Conservation (phyloP, 1,140 invertebrate species). For the fruit fly (Drosophila melanogaster) region DNA sequence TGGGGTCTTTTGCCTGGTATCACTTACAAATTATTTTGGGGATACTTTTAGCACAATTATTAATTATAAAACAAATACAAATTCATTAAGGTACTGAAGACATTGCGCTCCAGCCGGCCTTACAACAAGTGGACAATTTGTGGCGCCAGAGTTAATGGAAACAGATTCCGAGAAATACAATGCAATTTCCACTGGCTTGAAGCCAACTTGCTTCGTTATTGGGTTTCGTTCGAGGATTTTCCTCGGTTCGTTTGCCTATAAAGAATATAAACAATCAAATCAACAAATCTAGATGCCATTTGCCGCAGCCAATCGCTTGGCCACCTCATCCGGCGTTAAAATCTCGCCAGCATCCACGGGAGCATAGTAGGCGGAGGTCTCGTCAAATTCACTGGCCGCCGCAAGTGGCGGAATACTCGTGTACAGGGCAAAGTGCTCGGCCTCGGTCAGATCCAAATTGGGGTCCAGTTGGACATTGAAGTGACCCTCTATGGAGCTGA, state of each 20-base stretch:
- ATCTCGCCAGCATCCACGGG: slow-evolving; percentile 91
- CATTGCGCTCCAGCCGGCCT: not conserved
- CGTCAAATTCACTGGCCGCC: slow-evolving; percentile 93
- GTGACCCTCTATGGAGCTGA: slow-evolving; percentile 77
- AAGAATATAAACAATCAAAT: slow-evolving; percentile 14
- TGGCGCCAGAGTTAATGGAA: not conserved
- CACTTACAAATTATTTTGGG: slow-evolving; percentile 59
- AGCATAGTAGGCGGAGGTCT: slow-evolving; percentile 93
- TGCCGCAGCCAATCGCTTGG: slow-evolving; percentile 67
- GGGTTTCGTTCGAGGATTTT: slow-evolving; percentile 13
- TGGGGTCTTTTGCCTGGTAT: slow-evolving; percentile 11
- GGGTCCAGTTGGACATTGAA: slow-evolving; percentile 83
- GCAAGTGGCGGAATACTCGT: slow-evolving; percentile 93
- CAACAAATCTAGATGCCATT: slow-evolving; percentile 52
- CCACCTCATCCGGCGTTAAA: slow-evolving; percentile 80
- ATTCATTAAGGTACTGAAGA: slow-evolving; percentile 17
- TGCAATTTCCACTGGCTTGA: slow-evolving; percentile 7
- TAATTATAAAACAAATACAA: slow-evolving; percentile 72
- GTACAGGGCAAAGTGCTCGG: slow-evolving; percentile 94
- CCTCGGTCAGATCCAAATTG: slow-evolving; percentile 90
- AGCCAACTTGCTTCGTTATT: slow-evolving; percentile 15
- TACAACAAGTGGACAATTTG: slow-evolving; percentile 32
- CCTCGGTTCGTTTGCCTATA: slow-evolving; percentile 30
- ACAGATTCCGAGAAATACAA: not conserved
- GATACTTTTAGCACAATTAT: slow-evolving; percentile 53